Base-by-base conservation (phyloP, 2,888 invertebrate genomes). In the Heliconius cydno region DNA sequence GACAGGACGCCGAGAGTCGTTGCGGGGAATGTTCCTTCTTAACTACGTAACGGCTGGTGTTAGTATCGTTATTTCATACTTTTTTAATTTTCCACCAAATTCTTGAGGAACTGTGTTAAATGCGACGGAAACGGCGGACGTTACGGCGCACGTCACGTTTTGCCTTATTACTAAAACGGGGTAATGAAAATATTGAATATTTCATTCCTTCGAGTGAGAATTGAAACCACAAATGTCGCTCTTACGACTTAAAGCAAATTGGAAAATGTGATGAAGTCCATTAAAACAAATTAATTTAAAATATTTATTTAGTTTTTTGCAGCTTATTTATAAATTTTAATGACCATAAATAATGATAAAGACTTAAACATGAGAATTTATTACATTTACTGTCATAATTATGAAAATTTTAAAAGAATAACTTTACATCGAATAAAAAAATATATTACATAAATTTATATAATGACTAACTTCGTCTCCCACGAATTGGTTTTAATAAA, bases 1-100 rank as follows among this genome's bases (percentile, higher is more conserved):
- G 89, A 91, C 1, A 85, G 92, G 30, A 90, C 91, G 1, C 90
- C 91, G 0, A 86, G 90, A 80, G 92, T 93, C 0, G 80, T 93
- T 1, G 88, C 87, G 6, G 85, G 86, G 4, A 85, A 86, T 30
- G 78, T 78, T 57, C 74, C 81, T n/a, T 79, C 82, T 34, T 81
- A 81, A 74, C 70, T 67, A 41, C 70, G 70, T 78, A 41, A 6
- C 28, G 25, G 38, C 15, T 52, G 41, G 25, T 46, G 70, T 70
- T 25, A 19, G 41, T 70, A 19, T 22, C 9, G 3, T 22, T 41
- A 10, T 41, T 41, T 34, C 7, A 34, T 34, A 7, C 6, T 30
- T 30, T 38, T 38, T 38, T 38, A 0, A 10, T 10, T 38, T 52
- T 52, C 52, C 52, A 7, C 52, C 19, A 7, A 52, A 7, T 19